Conservation (phyloP, 1,140 invertebrate species). For the Papilio dardanus region DNA sequence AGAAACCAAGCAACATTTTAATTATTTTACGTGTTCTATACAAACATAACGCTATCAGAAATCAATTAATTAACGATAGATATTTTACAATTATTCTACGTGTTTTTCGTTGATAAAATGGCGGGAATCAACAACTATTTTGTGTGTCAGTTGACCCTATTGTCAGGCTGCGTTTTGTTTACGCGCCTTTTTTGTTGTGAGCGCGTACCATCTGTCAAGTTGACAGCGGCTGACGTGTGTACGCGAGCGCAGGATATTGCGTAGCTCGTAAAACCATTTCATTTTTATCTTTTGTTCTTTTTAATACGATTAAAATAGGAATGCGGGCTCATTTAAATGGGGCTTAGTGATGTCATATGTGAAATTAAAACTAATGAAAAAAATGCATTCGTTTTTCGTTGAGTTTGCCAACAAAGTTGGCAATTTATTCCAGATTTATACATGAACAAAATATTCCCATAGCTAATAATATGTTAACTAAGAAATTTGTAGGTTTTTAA, state of each 20-base stretch:
- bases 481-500: too few relatives aligned
- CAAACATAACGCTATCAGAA: too few relatives aligned
- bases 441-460: too few relatives aligned
- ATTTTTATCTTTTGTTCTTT: slow-evolving; percentile 47
- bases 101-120: not conserved
- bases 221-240: slow-evolving; percentile 43
- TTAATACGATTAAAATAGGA: slow-evolving; percentile 37
- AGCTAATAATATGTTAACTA: too few relatives aligned
- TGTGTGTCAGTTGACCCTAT: not conserved
- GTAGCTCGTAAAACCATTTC: slow-evolving; percentile 49
- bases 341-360: not conserved
- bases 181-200: slow-evolving; percentile 38
- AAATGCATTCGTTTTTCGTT: not conserved
- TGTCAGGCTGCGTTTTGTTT: slow-evolving; percentile 3
- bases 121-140: slow-evolving; percentile 1
- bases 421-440: not conserved
- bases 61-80: not conserved
- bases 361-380: not conserved
- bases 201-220: slow-evolving; percentile 38
- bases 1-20: too few relatives aligned
- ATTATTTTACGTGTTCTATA: too few relatives aligned
- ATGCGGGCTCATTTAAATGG: slow-evolving; percentile 21
- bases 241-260: slow-evolving; percentile 53
- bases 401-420: too few relatives aligned
- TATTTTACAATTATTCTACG: too few relatives aligned